Evolutionary conservation across 2,888 invertebrate species (phyloP), one percentile per base, ranked within the genome.

Genomic region (Argyresthia albistria): DNA sequence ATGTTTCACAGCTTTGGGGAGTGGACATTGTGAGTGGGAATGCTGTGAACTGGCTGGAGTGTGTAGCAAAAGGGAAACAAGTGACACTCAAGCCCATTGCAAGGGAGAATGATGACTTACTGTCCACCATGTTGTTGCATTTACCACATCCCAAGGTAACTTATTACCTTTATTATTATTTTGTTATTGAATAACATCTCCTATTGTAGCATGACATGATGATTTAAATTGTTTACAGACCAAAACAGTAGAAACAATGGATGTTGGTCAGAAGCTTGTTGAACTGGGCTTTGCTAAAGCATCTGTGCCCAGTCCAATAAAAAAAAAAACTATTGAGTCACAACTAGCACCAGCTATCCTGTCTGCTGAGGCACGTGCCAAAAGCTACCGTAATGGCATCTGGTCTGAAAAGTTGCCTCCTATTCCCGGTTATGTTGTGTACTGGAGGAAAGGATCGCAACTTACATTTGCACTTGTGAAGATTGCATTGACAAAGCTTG

Each of bases 41-140:
- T 76, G 90, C 90, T 53, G 72, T 90, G 4, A 89, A 82, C 60
- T 91, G 91, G 91, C 65, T 91, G 57, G 89, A 90, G 64, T 86
- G 87, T 69, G 80, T 90, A 46, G 88, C 88, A 9, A 81, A 70
- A 59, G 89, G 82, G 15, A 77, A 86, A 42, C 60, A 77, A 58
- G 73, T 90, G 25, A 87, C 80, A 37, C 65, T 90, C 49, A 79
- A 88, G 58, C 90, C 90, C 7, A 75, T 88, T 43, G 63, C 67
- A 35, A 72, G 73, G 64, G 80, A 82, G 15, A 79, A 81, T 12
- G 81, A 88, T 59, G 80, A 80, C 55, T 70, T 88, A 53, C 72
- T 87, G 11, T 84, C 88, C 16, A 77, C 76, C 60, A 80, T 88
- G 45, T 60, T 76, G 53, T 61, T 88, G 65, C 88, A 88, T 76